phyloP scores from a whole-genome alignment of 2,888 invertebrate genomes.

The Trissoscelio sp. region DNA sequence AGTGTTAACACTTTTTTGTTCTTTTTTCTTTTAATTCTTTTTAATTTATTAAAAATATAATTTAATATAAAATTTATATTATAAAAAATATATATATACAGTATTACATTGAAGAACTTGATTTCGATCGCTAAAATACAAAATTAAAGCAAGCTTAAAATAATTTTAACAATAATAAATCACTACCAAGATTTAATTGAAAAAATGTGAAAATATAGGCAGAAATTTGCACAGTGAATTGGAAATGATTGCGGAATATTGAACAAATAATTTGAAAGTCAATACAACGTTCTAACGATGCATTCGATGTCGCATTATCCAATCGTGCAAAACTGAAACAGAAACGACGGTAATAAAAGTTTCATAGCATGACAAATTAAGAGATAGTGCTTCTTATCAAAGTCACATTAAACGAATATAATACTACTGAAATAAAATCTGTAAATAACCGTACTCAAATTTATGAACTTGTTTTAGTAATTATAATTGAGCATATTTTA shows the following conservation, averaged over 20 bases:
- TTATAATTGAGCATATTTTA: conserved; percentile 5
- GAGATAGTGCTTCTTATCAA: conserved; percentile 43
- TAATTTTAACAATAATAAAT: too few relatives aligned
- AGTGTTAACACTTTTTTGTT: too few relatives aligned
- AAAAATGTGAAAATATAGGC: too few relatives aligned
- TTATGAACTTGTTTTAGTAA: conserved; percentile 2
- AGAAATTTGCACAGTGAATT: too few relatives aligned
- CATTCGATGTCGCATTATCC: conserved; percentile 24
- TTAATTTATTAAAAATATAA: too few relatives aligned
- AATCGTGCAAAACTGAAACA: conserved; percentile 36
- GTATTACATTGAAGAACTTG: too few relatives aligned
- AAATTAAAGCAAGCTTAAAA: too few relatives aligned
- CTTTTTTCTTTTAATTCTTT: too few relatives aligned
- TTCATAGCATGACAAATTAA: conserved; percentile 41
- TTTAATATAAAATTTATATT: too few relatives aligned
- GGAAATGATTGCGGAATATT: neutral
- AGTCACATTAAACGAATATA: conserved; percentile 11
- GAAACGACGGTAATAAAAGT: conserved; percentile 39
- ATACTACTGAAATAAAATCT: conserved; percentile 19
- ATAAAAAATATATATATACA: too few relatives aligned
- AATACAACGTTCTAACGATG: conserved; percentile 14
- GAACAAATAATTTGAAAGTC: conserved; percentile 20
- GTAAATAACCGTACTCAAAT: conserved; percentile 3
- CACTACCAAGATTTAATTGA: too few relatives aligned
- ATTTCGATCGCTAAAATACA: too few relatives aligned